phyloP scores from a whole-genome alignment of 2,797 vertebrate species.

The Coilia nasus region DNA sequence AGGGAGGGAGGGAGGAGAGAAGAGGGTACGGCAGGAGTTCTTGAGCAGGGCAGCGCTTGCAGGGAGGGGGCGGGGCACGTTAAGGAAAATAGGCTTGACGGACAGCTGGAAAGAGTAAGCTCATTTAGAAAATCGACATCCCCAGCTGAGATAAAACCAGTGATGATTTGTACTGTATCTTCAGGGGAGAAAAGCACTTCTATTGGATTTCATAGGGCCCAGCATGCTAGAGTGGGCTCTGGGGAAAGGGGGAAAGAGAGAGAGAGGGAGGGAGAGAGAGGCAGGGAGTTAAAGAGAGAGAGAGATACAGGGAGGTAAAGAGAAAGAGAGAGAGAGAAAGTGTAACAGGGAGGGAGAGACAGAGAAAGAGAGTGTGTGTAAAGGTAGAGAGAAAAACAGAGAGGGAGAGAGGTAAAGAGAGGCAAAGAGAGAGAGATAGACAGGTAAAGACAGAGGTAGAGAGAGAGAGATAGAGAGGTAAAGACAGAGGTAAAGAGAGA shows the following conservation, averaged over 20 bases:
- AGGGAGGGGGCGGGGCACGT: constrained; percentile 46
- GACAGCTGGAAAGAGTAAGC: constrained; percentile 87
- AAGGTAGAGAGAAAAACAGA: constrained; percentile 48
- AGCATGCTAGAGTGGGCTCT: constrained; percentile 71
- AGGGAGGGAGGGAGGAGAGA: constrained; percentile 71
- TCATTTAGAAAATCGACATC: constrained; percentile 94
- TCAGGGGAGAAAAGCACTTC: constrained; percentile 90
- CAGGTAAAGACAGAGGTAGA: constrained; percentile 31
- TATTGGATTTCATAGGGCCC: constrained; percentile 77
- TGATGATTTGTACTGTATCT: constrained; percentile 95
- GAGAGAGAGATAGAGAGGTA: constrained; percentile 49
- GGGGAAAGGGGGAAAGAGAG: constrained; percentile 52
- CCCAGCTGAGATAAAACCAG: constrained; percentile 95
- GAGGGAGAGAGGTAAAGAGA: constrained; percentile 45
- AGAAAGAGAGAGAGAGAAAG: constrained; percentile 34
- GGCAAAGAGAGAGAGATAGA: constrained; percentile 44
- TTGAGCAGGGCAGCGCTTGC: constrained; percentile 49
- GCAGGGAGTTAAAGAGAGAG: constrained; percentile 46
- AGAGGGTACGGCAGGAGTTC: constrained; percentile 56
- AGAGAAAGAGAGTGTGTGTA: constrained; percentile 39
- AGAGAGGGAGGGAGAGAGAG: constrained; percentile 37
- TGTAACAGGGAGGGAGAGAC: constrained; percentile 47
- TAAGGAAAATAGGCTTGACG: constrained; percentile 79
- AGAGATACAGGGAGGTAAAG: constrained; percentile 50
- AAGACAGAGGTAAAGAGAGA: constrained; percentile 44